A percentile compares a stretch with the other conserved stretches of the same genome.
Evolutionary conservation across 2,888 invertebrate genomes (phyloP).

Genomic region (Kryphioiulus occultus): DNA sequence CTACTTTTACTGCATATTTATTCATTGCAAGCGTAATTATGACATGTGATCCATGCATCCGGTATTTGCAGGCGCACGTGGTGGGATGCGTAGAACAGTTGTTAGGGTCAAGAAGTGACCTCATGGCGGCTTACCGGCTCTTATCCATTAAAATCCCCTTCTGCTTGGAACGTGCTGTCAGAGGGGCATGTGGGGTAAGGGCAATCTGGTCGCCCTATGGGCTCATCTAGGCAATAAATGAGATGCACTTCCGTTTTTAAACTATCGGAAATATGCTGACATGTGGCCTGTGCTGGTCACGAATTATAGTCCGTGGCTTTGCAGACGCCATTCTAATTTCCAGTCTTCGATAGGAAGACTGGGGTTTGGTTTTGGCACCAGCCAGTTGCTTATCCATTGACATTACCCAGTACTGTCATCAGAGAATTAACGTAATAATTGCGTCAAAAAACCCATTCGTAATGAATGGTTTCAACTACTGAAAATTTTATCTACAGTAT

Average conservation of each 20-base stretch:
- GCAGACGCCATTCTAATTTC: not conserved
- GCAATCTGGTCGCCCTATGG: constrained; percentile 3
- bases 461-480: not conserved
- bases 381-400: not conserved
- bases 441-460: not conserved
- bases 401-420: too few relatives aligned
- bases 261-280: not conserved
- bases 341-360: not conserved
- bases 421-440: not conserved
- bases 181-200: not conserved
- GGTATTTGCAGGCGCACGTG: constrained; percentile 13
- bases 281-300: not conserved
- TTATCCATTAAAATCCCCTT: not conserved
- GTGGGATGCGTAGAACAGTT: constrained; percentile 6
- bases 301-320: not conserved
- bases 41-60: not conserved
- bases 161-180: constrained; percentile 1
- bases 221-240: not conserved
- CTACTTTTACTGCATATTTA: not conserved
- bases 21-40: not conserved
- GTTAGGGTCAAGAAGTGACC: constrained; percentile 1
- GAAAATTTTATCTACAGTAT: too few relatives aligned
- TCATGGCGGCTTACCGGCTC: not conserved
- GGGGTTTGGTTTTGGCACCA: not conserved
- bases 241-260: constrained; percentile 14